Percentiles rank a stretch among this genome's conserved stretches.
phyloP scores from a whole-genome alignment of 2,113 vertebrate genomes.

The Oreochromis niloticus region DNA sequence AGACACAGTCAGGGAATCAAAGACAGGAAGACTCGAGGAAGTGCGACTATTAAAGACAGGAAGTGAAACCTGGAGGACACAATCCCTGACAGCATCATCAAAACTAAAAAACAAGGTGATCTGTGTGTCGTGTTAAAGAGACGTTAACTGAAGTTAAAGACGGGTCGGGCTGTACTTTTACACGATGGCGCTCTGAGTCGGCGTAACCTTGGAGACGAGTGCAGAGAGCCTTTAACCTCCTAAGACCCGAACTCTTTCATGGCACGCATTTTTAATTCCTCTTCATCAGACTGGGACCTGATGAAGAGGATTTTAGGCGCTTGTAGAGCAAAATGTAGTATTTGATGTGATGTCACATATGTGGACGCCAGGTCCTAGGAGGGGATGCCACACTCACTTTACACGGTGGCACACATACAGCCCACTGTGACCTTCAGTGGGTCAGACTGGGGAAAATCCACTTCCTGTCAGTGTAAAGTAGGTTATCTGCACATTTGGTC shows the following conservation, averaged over 20 bases:
- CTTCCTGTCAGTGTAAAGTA: not conserved
- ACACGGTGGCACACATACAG: not conserved
- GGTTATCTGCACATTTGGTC: accelerated
- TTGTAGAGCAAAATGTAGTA: not conserved
- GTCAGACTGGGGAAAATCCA: not conserved
- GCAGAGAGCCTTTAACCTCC: not conserved
- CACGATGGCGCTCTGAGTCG: accelerated
- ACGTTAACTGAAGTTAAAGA: accelerated
- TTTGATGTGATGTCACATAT: not conserved
- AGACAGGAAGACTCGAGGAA: too few relatives aligned
- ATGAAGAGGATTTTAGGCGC: not conserved
- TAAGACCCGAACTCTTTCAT: not conserved
- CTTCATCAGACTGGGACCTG: too few relatives aligned
- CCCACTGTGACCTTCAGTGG: not conserved
- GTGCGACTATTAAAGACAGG: not conserved
- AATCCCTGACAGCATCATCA: not conserved
- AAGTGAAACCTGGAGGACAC: not conserved
- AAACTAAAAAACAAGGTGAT: not conserved
- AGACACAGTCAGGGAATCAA: not conserved
- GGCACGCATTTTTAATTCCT: not conserved
- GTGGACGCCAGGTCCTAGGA: accelerated
- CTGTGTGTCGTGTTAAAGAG: not conserved
- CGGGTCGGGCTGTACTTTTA: not conserved
- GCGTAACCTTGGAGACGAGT: not conserved
- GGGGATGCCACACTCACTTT: accelerated